phyloP scores from a whole-genome alignment of 23 tunicate species.

The Styela plicata region DNA sequence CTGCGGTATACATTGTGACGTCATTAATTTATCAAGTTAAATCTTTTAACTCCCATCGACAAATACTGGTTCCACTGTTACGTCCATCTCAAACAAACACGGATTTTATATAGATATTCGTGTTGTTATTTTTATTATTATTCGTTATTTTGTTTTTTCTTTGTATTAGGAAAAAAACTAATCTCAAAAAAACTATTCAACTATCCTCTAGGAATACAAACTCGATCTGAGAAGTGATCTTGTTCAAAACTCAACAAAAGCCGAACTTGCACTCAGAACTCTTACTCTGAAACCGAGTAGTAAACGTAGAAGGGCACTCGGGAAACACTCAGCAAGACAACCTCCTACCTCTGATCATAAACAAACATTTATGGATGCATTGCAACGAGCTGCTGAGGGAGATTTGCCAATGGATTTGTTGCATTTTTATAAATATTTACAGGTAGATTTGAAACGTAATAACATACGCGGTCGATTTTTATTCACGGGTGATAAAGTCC shows the following conservation, averaged over 20 bases:
- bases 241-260: conserved; percentile 60
- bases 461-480: too few species aligned
- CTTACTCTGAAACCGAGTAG: conserved; percentile 85
- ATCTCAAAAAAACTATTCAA: too few species aligned
- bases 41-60: too few species aligned
- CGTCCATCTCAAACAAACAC: too few species aligned
- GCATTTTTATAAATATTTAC: conserved; percentile 78
- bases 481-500: too few species aligned
- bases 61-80: too few species aligned
- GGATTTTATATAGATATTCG: too few species aligned
- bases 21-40: too few species aligned
- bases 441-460: conserved; percentile 26
- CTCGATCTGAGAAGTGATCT: conserved; percentile 68
- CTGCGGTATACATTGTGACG: too few species aligned
- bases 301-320: conserved; percentile 69
- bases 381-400: conserved; percentile 76
- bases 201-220: conserved; percentile 93
- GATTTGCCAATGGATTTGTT: conserved; percentile 58
- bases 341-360: conserved; percentile 78
- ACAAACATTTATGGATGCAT: conserved; percentile 50
- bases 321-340: conserved; percentile 86
- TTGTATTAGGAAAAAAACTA: too few species aligned
- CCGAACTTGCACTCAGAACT: conserved; percentile 70
- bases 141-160: too few species aligned
- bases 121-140: too few species aligned